Percentiles rank a stretch among this genome's conserved stretches.
Conservation (phyloP, 2,113 vertebrate species). For the Callaeas wilsoni region DNA sequence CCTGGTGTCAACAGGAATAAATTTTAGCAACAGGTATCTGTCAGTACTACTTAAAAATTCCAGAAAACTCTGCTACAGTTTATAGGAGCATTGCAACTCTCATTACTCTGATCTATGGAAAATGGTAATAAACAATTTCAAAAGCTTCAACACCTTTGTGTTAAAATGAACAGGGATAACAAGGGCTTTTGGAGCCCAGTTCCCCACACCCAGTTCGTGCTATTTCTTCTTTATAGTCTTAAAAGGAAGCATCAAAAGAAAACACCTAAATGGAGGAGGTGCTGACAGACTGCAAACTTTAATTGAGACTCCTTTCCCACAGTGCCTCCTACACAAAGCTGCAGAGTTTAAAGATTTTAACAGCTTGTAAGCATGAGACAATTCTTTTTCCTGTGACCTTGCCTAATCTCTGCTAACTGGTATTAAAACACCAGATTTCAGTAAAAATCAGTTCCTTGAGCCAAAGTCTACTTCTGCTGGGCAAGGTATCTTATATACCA, state of each 20-base stretch:
- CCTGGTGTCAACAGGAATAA: background rate
- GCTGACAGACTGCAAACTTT: slow-evolving; percentile 49
- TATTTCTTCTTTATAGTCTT: slow-evolving; percentile 7
- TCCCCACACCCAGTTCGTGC: background rate
- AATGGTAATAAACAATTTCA: background rate
- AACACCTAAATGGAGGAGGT: slow-evolving; percentile 46
- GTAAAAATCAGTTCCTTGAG: background rate
- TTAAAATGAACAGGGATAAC: background rate
- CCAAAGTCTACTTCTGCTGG: background rate
- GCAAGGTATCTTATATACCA: background rate
- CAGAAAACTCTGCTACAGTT: background rate
- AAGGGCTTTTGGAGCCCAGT: background rate
- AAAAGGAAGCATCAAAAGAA: slow-evolving; percentile 34
- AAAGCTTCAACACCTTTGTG: background rate
- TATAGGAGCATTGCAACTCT: background rate
- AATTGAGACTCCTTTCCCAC: slow-evolving; percentile 44
- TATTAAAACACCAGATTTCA: background rate
- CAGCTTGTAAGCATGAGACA: background rate
- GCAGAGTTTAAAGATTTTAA: slow-evolving; percentile 22
- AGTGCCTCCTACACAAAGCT: slow-evolving; percentile 42
- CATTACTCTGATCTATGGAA: background rate
- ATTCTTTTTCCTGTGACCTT: slow-evolving; percentile 27
- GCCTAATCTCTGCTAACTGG: background rate
- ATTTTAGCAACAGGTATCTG: background rate
- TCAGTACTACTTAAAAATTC: background rate